Base-by-base conservation (phyloP, 2,888 invertebrate species). In the Mythimna ferrago region DNA sequence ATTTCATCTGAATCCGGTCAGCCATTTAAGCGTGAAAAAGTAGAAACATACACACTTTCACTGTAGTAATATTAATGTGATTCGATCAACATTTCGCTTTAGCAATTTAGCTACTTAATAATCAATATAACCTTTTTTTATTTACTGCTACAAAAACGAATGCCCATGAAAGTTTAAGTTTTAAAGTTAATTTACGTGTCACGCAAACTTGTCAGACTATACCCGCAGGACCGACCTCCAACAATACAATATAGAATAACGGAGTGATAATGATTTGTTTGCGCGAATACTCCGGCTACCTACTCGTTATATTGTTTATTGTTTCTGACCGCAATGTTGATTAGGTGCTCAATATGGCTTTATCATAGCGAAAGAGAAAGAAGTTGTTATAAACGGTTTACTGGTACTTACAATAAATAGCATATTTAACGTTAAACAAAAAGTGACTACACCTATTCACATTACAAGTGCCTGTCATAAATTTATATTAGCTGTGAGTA, bases 111-210 rank as follows among this genome's bases (percentile, higher is more conserved):
- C 32, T 11, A 7, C 26, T 38, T 54, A 7, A 53, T n/a, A 63
- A 78, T 72, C 65, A 66, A 78, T 62, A 72, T 58, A 66, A 54
- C 62, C 6, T 54, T 67, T 69, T 53, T 68, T 66, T 73, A 78
- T 73, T 78, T 71, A 61, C 60, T 62, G 44, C 53, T 67, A 63
- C 60, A 53, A 68, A 71, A 71, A 35, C 62, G 16, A 66, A 72
- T 63, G 66, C 32, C 73, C 69, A 64, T 82, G 76, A 73, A 82
- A 82, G 57, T 76, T 80, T 65, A 69, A 77, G 63, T 82, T 82
- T 73, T 74, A 76, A 80, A 76, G 71, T 74, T 72, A 74, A 82
- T 82, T 82, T 80, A 77, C 74, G 66, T 80, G 68, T 68, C 74
- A 82, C 80, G 82, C 82, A 35, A 82, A 72, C 68, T 82, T 80